These are phyloP conservation scores for Equus quagga DNA, from an alignment of 2,113 vertebrate genomes.

Conservation along the genomic window DNA sequence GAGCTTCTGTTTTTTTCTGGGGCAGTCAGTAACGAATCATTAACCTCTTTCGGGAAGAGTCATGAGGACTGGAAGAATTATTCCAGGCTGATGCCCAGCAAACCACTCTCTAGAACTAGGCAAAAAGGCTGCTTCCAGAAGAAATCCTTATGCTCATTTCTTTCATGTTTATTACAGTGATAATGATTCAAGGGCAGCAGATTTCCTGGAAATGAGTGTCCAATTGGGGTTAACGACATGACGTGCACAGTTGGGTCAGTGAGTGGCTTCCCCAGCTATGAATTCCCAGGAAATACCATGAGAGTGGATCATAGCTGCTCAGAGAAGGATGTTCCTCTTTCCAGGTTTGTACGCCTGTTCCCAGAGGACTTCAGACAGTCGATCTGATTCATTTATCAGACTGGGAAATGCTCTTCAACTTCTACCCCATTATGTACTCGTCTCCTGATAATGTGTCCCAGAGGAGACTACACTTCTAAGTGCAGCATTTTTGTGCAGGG, in stretches of 20 bases:
- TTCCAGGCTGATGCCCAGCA: not conserved
- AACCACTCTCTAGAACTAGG: not conserved
- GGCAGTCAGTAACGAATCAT: not conserved
- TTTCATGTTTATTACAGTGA: not conserved
- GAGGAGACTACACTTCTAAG: not conserved
- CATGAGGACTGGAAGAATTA: not conserved
- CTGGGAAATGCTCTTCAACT: not conserved
- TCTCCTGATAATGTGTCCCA: not conserved
- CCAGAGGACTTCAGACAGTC: not conserved
- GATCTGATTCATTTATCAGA: slow-evolving; percentile 36
- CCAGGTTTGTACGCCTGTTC: not conserved
- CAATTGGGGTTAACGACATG: not conserved
- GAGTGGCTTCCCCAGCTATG: not conserved
- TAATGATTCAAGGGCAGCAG: not conserved
- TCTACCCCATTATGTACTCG: not conserved
- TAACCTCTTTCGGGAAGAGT: not conserved
- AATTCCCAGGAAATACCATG: slow-evolving; percentile 61
- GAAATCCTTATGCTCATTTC: not conserved
- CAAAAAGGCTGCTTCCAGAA: not conserved
- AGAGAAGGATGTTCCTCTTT: not conserved
- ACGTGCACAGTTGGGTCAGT: not conserved
- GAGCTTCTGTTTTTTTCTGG: fast-evolving
- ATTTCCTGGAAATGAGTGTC: slow-evolving; percentile 71
- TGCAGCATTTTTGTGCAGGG: not conserved
- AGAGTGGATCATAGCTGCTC: not conserved